These are phyloP conservation scores for Chaenogobius annularis DNA, from an alignment of 2,113 vertebrate species.

Conservation along the genomic window DNA sequence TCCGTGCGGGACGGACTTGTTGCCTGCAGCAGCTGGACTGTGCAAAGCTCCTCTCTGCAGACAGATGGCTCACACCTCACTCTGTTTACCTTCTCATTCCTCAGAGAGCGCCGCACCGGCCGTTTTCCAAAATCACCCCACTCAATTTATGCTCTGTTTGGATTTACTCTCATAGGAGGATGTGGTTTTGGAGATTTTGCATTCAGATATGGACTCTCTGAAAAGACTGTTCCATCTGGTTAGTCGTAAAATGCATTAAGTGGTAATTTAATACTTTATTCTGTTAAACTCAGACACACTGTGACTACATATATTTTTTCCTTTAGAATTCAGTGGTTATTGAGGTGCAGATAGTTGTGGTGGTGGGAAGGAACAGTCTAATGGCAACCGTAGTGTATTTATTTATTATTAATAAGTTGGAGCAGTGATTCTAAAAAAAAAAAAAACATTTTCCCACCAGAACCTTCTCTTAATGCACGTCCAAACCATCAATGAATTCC, in stretches of 20 bases:
- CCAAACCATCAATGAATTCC: too few species aligned
- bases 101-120: slow-evolving; percentile 17
- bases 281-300: not conserved
- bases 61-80: slow-evolving; percentile 38
- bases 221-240: not conserved
- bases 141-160: slow-evolving; percentile 35
- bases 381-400: too few species aligned
- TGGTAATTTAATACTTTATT: not conserved
- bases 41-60: slow-evolving; percentile 7
- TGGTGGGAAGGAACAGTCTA: too few species aligned
- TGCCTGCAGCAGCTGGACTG: not conserved
- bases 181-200: slow-evolving; percentile 36
- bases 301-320: not conserved
- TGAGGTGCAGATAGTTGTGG: too few species aligned
- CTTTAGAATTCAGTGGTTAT: too few species aligned
- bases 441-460: too few species aligned
- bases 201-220: slow-evolving; percentile 15
- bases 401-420: too few species aligned
- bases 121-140: slow-evolving; percentile 40
- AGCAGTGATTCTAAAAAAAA: too few species aligned
- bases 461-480: too few species aligned
- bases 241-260: not conserved
- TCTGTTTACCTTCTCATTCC: slow-evolving; percentile 37
- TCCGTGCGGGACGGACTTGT: not conserved
- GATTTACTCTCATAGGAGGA: slow-evolving; percentile 33